Base-by-base conservation (phyloP, 1,140 invertebrate genomes). In the Diorhabda elongata region DNA sequence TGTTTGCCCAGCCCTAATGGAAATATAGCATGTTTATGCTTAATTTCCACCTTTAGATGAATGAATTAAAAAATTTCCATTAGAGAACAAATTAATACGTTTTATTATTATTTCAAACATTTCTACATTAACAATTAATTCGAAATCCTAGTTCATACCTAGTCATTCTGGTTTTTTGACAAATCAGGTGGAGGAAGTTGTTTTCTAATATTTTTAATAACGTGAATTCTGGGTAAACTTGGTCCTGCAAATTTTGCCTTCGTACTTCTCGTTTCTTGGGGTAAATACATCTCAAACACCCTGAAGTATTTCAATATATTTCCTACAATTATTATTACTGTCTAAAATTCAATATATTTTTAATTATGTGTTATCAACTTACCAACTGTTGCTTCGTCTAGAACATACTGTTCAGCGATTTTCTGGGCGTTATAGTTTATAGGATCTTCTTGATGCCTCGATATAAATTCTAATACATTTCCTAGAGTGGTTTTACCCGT, bases 351-450 rank as follows among this genome's bases (percentile, higher is more conserved):
- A 26, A 26, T 1, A 26, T 26, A 26, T 26, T 1, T n/a, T 26
- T 2, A 26, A 26, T 26, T 26, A 26, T 26, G 26, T 26, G 26
- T 26, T 26, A 26, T 26, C 26, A 26, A 79, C 83, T 81, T 82
- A 84, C 87, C 83, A 69, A 88, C 83, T 75, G 85, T 78, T 74
- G 87, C 81, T 74, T 83, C 79, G 68, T 87, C 85, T 45, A 93
- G 69, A 76, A 89, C 88, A 77, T 91, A 90, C 67, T 91, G 82
- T 59, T 81, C 75, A 1, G 91, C 87, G 78, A 93, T 89, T 77
- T 81, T 83, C 42, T 83, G 78, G 42, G 82, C 75, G 8, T 82
- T 87, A 73, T 87, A 84, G 58, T 81, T 81, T 57, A 81, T 76
- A 0, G 89, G 85, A 74, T 92, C 84, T 0, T 76, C 68, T 71